A percentile compares a stretch with the other conserved stretches of the same genome.
phyloP scores from a whole-genome alignment of 2,888 invertebrate species.

The Conus canariensis region DNA sequence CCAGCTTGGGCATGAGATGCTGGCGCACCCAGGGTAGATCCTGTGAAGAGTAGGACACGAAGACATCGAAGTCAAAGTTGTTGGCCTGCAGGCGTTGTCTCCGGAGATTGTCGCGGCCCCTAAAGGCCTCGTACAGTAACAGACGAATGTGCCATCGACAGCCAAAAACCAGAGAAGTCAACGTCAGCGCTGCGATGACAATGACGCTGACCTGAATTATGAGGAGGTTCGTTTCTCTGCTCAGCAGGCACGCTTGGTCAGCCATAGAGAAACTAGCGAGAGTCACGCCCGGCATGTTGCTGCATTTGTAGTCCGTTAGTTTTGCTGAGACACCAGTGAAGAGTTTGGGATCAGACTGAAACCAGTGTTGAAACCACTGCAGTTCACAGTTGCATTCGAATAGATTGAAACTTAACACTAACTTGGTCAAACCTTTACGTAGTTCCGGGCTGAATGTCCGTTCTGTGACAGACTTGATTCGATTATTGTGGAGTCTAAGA shows the following conservation, averaged over 20 bases:
- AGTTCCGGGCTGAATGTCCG: neutral
- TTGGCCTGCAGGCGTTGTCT: no score
- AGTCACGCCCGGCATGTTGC: no score
- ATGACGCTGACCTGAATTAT: neutral
- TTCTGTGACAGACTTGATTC: neutral
- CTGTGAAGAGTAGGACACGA: no score
- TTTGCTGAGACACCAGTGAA: neutral
- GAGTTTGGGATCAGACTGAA: neutral
- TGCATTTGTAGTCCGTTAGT: slow-evolving; percentile 30
- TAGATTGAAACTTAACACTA: neutral
- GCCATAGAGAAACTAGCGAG: neutral
- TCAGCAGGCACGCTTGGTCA: no score
- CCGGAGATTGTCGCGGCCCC: slow-evolving; percentile 57
- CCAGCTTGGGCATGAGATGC: no score
- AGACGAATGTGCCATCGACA: slow-evolving; percentile 81
- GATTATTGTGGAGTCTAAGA: neutral
- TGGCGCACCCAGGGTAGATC: no score
- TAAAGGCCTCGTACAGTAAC: slow-evolving; percentile 80
- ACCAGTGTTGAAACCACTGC: slow-evolving; percentile 5
- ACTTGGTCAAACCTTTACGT: neutral
- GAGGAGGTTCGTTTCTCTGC: no score
- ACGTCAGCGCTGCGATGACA: slow-evolving; percentile 41
- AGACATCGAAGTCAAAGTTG: no score
- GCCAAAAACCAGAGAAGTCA: slow-evolving; percentile 75
- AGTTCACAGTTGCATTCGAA: neutral